These are phyloP conservation scores for Anser cygnoides DNA, from an alignment of 2,113 vertebrate species.

Conservation along the genomic window DNA sequence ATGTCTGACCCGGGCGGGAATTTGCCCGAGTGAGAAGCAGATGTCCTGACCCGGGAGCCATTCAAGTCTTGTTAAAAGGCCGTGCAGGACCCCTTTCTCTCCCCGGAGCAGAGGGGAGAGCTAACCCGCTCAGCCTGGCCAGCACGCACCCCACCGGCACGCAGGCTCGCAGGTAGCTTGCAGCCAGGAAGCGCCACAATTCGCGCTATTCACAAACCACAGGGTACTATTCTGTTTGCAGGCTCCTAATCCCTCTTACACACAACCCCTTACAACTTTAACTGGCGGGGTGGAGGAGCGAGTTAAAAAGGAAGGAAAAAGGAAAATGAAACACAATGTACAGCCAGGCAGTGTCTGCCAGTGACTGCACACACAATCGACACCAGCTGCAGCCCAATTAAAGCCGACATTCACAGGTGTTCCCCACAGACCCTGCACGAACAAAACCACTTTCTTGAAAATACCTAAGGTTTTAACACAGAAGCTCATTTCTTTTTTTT, in stretches of 20 bases:
- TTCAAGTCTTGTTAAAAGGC: background rate
- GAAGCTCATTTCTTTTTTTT: slow-evolving; percentile 51
- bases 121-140: background rate
- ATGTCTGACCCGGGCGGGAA: background rate
- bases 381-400: slow-evolving; percentile 80
- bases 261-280: slow-evolving; percentile 65
- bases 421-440: slow-evolving; percentile 65
- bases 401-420: slow-evolving; percentile 79
- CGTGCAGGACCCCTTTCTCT: slow-evolving; percentile 17
- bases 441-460: slow-evolving; percentile 77
- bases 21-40: background rate
- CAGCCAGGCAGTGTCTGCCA: slow-evolving; percentile 48
- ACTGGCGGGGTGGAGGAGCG: slow-evolving; percentile 53
- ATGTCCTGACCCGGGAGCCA: background rate
- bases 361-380: slow-evolving; percentile 54
- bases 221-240: slow-evolving; percentile 67
- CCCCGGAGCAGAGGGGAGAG: slow-evolving; percentile 10
- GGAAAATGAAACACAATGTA: slow-evolving; percentile 69
- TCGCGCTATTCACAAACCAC: slow-evolving; percentile 63
- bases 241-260: slow-evolving; percentile 74
- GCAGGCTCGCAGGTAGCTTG: slow-evolving; percentile 61
- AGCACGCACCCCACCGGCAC: too few species aligned
- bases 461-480: slow-evolving; percentile 73
- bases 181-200: slow-evolving; percentile 60
- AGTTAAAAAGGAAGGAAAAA: slow-evolving; percentile 68